Evolutionary conservation across 2,797 vertebrate species (phyloP), one percentile per base, ranked within the genome.

Genomic region (Zenarchopterus dispar): DNA sequence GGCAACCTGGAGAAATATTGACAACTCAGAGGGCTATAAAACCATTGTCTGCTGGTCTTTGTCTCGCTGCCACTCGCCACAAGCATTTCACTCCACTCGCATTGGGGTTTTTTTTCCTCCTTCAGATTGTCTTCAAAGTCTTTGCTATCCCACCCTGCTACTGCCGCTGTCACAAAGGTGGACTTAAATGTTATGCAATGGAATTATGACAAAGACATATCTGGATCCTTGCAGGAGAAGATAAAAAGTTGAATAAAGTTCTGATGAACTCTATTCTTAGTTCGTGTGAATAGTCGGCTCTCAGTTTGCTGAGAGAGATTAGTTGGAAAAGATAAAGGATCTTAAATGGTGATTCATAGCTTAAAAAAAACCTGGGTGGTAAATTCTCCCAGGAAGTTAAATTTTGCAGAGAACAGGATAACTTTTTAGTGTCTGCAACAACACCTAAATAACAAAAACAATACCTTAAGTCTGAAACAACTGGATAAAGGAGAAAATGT

Each of bases 1-100:
- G 70, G 86, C 60, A 81, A 88, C 88, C 76, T 73, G 73, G 64
- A 50, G 79, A 80, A 87, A 86, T 75, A 84, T 81, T 81, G 80
- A 84, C 80, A 62, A 62, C 67, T 48, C 63, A 16, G 6, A 43
- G 45, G 52, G 58, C 75, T 42, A 8, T 82, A 84, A 87, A 89
- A 66, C 56, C n/a, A 54, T 57, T 70, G 53, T 70, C 6, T 10
- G 42, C 65, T 51, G 62, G n/a, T 62, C 48, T 86, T 85, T 80
- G 82, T 78, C 69, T 59, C 11, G 39, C 70, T 6, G 39, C 60
- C 11, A 3, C 24, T 45, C 39, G 70, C 71, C 57, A 56, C 63
- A 24, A 75, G 81, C 56, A 18, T 74, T 72, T 61, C 41, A 64
- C 77, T 67, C 80, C 78, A 81, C 86, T 84, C 78, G 74, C 58